Evolutionary conservation across 2,888 invertebrate genomes (phyloP).

Genomic region (Mycogona germanica): DNA sequence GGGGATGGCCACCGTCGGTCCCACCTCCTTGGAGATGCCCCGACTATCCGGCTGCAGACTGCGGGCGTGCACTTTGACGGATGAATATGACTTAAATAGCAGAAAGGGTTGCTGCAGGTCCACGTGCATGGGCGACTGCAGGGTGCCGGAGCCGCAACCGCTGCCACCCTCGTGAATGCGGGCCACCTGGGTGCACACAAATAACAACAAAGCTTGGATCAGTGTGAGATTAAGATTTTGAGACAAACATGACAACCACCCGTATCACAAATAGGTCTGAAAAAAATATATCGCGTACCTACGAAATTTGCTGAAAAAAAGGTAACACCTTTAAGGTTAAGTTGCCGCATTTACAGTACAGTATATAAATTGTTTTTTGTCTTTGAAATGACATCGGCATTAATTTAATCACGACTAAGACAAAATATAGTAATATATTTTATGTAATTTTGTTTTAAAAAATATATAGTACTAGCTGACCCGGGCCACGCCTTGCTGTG

Average conservation of each 20-base stretch:
- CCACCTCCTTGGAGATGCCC: slow-evolving; percentile 17
- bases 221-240: too few species aligned
- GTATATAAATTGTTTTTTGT: too few species aligned
- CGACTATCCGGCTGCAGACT: slow-evolving; percentile 13
- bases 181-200: slow-evolving; percentile 20
- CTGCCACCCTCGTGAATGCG: slow-evolving; percentile 18
- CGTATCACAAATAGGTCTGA: not conserved
- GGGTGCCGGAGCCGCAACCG: slow-evolving; percentile 5
- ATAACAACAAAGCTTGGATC: not conserved
- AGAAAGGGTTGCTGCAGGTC: slow-evolving; percentile 21
- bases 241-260: too few species aligned
- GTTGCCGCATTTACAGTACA: too few species aligned
- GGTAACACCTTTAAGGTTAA: not conserved
- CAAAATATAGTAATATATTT: too few species aligned
- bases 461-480: too few species aligned
- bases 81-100: slow-evolving; percentile 20
- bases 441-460: too few species aligned
- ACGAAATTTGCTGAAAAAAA: not conserved
- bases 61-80: slow-evolving; percentile 21
- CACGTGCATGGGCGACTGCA: slow-evolving; percentile 14
- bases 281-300: not conserved
- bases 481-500: too few species aligned
- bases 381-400: too few species aligned
- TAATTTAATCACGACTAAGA: too few species aligned
- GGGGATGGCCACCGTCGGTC: slow-evolving; percentile 21